Evolutionary conservation across 2,113 vertebrate genomes (phyloP).

Genomic region (Sitta europaea): DNA sequence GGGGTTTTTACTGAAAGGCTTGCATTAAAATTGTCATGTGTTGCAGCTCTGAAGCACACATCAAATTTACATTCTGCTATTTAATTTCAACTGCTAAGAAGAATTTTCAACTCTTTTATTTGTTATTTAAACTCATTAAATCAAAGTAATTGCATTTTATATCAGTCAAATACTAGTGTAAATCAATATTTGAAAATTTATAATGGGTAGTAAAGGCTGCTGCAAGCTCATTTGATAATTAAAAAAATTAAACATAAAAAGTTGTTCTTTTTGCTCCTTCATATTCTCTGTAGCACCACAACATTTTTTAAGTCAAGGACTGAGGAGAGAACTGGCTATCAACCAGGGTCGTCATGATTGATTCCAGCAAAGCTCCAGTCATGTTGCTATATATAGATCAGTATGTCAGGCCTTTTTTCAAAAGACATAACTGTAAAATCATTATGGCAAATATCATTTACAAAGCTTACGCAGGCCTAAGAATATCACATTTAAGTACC

Average conservation of each 20-base stretch:
- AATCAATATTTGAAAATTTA: background rate
- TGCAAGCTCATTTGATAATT: background rate
- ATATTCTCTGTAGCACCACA: background rate
- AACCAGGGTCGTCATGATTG: background rate
- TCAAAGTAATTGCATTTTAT: background rate
- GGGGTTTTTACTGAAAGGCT: background rate
- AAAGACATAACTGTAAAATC: background rate
- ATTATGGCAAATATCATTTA: background rate
- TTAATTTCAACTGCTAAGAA: background rate
- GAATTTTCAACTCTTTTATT: background rate
- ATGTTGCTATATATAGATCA: background rate
- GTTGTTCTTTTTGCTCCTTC: background rate
- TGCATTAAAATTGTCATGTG: background rate
- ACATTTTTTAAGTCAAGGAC: background rate
- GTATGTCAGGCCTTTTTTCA: background rate
- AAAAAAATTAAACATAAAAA: background rate
- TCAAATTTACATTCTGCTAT: background rate
- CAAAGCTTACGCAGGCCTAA: background rate
- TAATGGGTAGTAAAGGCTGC: background rate
- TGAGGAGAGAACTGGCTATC: background rate
- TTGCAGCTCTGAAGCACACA: background rate
- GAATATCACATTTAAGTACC: background rate
- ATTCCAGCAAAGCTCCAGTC: background rate
- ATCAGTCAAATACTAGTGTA: background rate
- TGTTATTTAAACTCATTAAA: background rate